Percentiles rank a stretch among this genome's conserved stretches.
Conservation (phyloP, 1,140 invertebrate species). For the Thalassaphorura encarpata region DNA sequence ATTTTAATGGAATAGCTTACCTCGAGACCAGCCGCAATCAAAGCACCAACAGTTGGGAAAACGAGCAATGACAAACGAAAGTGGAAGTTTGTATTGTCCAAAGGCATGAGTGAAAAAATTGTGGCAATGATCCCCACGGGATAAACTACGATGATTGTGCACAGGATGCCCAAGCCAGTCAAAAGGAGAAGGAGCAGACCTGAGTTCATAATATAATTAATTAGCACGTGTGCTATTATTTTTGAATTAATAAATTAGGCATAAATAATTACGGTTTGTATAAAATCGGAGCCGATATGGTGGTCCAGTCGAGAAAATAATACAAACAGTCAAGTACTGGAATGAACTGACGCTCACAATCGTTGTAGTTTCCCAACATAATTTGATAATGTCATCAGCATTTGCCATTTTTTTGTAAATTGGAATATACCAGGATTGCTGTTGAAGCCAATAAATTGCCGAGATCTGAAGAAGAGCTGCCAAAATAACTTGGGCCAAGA, state of each 20-base stretch:
- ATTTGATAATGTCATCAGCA: constrained; percentile 33
- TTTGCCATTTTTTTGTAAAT: constrained; percentile 29
- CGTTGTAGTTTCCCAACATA: constrained; percentile 42
- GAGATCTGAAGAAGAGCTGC: constrained; percentile 55
- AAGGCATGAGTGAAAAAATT: constrained; percentile 21
- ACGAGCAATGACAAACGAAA: constrained; percentile 9
- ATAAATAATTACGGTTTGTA: constrained; percentile 47
- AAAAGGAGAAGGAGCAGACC: constrained; percentile 32
- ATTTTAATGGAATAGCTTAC: constrained; percentile 23
- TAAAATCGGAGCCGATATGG: constrained; percentile 47
- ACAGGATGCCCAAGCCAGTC: constrained; percentile 33
- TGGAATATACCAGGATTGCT: constrained; percentile 32
- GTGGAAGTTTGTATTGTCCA: constrained; percentile 8
- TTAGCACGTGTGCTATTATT: not conserved
- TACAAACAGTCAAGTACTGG: constrained; percentile 52
- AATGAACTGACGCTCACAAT: constrained; percentile 52
- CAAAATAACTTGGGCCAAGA: constrained; percentile 58
- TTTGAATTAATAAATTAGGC: constrained; percentile 15
- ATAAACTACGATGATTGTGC: constrained; percentile 33
- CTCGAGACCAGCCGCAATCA: constrained; percentile 15
- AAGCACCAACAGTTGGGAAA: constrained; percentile 7
- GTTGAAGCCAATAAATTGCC: constrained; percentile 44
- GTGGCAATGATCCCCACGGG: constrained; percentile 24
- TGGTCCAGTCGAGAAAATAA: constrained; percentile 48
- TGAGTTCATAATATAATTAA: constrained; percentile 1